Base-by-base conservation (phyloP, 1,140 invertebrate species). In the Cepaea nemoralis region DNA sequence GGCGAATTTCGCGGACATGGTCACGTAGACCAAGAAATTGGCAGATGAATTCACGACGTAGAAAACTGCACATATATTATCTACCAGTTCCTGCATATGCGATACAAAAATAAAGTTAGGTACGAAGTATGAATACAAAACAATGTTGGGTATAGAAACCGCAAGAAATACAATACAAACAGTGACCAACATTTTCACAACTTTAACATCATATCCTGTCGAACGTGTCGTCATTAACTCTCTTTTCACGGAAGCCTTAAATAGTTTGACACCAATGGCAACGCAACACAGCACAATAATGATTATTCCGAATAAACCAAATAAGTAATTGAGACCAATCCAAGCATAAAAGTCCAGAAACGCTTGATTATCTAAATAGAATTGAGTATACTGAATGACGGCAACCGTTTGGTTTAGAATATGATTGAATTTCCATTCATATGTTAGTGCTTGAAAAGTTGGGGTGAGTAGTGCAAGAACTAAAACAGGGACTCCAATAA, bases 21-120 rank as follows among this genome's bases (percentile, higher is more conserved):
- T 77, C 14, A 77, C 55, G 55, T 77, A 77, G 50, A 77, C 42
- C 31, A 77, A 1, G n/a, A 77, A 77, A 33, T 77, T 77, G 37
- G 42, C 31, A 16, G 48, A 77, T 5, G 75, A 50, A 35, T 77
- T 77, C 12, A 77, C 12, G 19, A 19, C 19, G 55, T 35, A 50
- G 1, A 77, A 45, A 33, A 48, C 19, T 1, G 22, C 48, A 27
- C 24, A 16, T 12, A 59, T 2, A n/a, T 55, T 35, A 6, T 35
- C n/a, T 1, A 35, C 35, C 10, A 59, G 10, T 19, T 77, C 37
- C 24, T 66, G 42, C 33, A 66, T 5, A 6, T 31, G 37, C 1
- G 33, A 50, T 27, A 35, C 10, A 31, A 50, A n/a, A 39, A 35
- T 59, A 19, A 74, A 74, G 31, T 48, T 59, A 63, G 48, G 33